These are phyloP conservation scores for Scophthalmus maximus DNA, from an alignment of 2,113 vertebrate genomes.

Conservation along the genomic window DNA sequence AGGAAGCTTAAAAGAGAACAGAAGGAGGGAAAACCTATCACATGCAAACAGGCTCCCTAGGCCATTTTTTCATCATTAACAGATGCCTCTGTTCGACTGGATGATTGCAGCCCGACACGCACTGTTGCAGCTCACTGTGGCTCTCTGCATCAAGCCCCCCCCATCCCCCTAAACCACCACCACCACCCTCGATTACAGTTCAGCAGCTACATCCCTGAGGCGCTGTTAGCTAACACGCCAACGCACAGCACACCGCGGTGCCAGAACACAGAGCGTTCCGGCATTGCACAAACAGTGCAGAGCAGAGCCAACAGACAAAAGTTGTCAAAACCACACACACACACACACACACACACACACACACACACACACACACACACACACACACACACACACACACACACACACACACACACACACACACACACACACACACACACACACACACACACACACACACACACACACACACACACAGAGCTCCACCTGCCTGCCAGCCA, in stretches of 20 bases:
- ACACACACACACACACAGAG: too few species aligned
- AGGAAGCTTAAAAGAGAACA: constrained; percentile 59
- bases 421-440: too few species aligned
- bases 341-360: too few species aligned
- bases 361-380: too few species aligned
- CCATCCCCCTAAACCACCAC: constrained; percentile 29
- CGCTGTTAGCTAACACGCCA: constrained; percentile 70
- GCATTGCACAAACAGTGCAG: constrained; percentile 57
- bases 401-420: too few species aligned
- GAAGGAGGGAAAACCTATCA: constrained; percentile 59
- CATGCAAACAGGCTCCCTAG: constrained; percentile 56
- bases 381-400: too few species aligned
- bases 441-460: too few species aligned
- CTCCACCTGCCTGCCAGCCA: constrained; percentile 45
- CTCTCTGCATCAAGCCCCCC: constrained; percentile 42
- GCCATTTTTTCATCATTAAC: constrained; percentile 58
- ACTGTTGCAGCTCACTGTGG: constrained; percentile 47
- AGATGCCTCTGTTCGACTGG: constrained; percentile 57
- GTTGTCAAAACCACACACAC: constrained; percentile 55
- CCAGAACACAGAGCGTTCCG: constrained; percentile 67
- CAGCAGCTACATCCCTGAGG: constrained; percentile 68
- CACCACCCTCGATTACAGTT: constrained; percentile 60
- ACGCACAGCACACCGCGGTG: constrained; percentile 66
- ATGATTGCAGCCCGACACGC: constrained; percentile 54
- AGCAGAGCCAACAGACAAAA: constrained; percentile 66